phyloP scores from a whole-genome alignment of 2,888 invertebrate genomes.

The Zeuzera pyrina region DNA sequence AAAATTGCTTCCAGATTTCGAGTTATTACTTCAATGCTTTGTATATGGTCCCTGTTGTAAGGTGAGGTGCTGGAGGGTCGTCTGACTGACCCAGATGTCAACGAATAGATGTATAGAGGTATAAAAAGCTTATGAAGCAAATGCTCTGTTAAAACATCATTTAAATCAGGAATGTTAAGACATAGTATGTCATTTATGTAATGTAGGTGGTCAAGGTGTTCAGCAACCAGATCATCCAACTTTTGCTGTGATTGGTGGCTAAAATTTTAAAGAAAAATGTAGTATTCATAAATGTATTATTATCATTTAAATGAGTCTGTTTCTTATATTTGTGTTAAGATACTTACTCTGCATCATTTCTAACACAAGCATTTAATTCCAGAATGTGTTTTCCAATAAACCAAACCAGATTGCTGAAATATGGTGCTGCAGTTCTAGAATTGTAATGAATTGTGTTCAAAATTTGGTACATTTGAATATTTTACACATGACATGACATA shows the following conservation, averaged over 20 bases:
- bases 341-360: slow-evolving; percentile 95
- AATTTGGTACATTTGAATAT: not conserved
- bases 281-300: not conserved
- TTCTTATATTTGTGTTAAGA: not conserved
- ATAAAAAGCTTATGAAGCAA: slow-evolving; percentile 92
- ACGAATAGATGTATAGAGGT: slow-evolving; percentile 94
- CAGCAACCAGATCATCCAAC: slow-evolving; percentile 94
- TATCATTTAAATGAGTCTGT: not conserved
- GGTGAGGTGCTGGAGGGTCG: slow-evolving; percentile 41
- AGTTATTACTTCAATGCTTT: slow-evolving; percentile 75
- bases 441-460: slow-evolving; percentile 3
- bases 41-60: slow-evolving; percentile 56
- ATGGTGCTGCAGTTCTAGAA: slow-evolving; percentile 92
- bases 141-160: slow-evolving; percentile 95
- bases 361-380: slow-evolving; percentile 94
- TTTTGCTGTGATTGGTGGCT: slow-evolving; percentile 94
- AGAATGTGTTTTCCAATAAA: slow-evolving; percentile 98
- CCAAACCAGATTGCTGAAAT: slow-evolving; percentile 99
- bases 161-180: slow-evolving; percentile 91
- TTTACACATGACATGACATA: not conserved
- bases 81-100: slow-evolving; percentile 68
- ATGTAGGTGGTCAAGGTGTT: slow-evolving; percentile 97
- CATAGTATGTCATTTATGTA: slow-evolving; percentile 97
- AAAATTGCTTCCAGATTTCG: slow-evolving; percentile 77
- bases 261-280: slow-evolving; percentile 40